Conservation (phyloP, 2,113 vertebrate species). For the Eptesicus fuscus region DNA sequence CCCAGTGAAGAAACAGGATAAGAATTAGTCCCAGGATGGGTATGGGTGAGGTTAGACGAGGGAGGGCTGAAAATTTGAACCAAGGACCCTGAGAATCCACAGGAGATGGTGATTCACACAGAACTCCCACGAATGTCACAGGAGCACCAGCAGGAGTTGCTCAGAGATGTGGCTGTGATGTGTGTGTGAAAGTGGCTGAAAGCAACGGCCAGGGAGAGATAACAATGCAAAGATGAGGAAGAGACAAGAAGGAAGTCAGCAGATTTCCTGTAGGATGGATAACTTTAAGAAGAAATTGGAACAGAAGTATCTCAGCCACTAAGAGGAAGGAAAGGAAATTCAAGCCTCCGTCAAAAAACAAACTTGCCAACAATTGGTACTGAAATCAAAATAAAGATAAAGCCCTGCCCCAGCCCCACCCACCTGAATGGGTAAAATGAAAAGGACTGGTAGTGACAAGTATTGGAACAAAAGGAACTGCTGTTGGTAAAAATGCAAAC, state of each 20-base stretch:
- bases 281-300: not conserved
- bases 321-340: constrained; percentile 27
- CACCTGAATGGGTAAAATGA: not conserved
- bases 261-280: not conserved
- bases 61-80: not conserved
- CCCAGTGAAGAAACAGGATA: not conserved
- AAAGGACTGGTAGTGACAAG: not conserved
- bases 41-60: not conserved
- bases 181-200: not conserved
- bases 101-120: not conserved
- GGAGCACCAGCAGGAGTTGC: not conserved
- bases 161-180: not conserved
- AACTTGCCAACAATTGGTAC: not conserved
- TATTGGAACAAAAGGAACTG: not conserved
- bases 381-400: not conserved
- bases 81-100: not conserved
- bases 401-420: not conserved
- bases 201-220: not conserved
- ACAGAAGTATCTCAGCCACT: not conserved
- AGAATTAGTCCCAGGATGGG: not conserved
- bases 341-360: not conserved
- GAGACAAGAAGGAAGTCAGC: not conserved
- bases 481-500: not conserved
- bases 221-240: not conserved
- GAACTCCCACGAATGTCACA: not conserved